These are phyloP conservation scores for Myiozetetes cayanensis DNA, from an alignment of 2,113 vertebrate species.

Conservation along the genomic window DNA sequence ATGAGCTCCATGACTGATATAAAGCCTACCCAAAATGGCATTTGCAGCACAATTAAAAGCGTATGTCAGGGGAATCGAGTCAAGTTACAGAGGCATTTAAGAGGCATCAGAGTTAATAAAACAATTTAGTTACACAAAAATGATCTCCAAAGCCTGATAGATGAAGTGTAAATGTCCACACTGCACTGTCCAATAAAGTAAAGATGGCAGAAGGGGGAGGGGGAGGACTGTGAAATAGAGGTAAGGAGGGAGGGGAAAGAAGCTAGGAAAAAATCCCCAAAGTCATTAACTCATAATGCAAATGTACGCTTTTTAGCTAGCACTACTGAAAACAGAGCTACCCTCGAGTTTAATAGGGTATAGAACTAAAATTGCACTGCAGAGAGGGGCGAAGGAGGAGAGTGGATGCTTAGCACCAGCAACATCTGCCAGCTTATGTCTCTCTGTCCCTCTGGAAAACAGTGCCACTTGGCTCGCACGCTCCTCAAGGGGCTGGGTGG, in stretches of 20 bases:
- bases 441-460: background rate
- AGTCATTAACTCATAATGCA: background rate
- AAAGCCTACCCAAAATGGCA: background rate
- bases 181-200: background rate
- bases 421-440: background rate
- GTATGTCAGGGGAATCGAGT: background rate
- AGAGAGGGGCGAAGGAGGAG: background rate
- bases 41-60: slow-evolving; percentile 38
- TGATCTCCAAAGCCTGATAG: background rate
- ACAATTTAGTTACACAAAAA: background rate
- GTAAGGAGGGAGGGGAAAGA: background rate
- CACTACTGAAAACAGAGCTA: background rate
- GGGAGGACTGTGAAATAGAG: background rate
- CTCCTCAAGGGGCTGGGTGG: background rate
- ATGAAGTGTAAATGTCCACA: background rate
- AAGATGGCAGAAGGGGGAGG: background rate
- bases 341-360: background rate
- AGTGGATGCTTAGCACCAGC: background rate
- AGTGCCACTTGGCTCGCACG: background rate
- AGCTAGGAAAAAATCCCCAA: background rate
- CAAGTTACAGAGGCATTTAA: slow-evolving; percentile 10
- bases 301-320: background rate
- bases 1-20: background rate
- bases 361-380: background rate
- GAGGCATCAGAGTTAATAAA: slow-evolving; percentile 13